Evolutionary conservation across 2,888 invertebrate genomes (phyloP), one percentile per base, ranked within the genome.

Genomic region (Tenthredo livida): DNA sequence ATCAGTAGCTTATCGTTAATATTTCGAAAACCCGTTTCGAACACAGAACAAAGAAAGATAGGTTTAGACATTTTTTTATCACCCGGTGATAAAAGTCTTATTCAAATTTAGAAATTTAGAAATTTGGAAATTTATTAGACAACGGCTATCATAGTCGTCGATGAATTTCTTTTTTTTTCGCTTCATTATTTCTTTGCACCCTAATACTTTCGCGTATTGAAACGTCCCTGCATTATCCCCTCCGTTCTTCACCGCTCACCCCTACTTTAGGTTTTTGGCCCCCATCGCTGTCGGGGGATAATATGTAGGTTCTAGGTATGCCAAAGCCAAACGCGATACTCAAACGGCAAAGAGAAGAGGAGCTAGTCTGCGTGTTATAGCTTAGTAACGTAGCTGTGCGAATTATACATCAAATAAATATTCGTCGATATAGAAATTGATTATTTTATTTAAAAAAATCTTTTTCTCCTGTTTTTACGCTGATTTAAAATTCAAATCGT

Each of bases 251-350:
- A 1, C 17, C 9, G 50, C 2, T 40, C 61, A 40, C 80, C 80
- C 80, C 80, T 80, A 80, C 80, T 61, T 80, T 80, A 15, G 58
- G 61, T 50, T 80, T 80, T 37, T 43, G 80, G 37, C 37, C 78
- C 58, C 80, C 61, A 58, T 61, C 25, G 61, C 12, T 12, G 50
- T 10, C 17, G 67, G 67, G 67, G 33, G 10, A 61, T 61, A 33
- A 61, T 61, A 33, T n/a, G n/a, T 33, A 33, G 25, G 67, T 29
- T 67, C 33, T 67, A 67, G 67, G 67, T 47, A 73, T 73, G n/a
- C n/a, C n/a, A n/a, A 29, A 2, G 73, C 43, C 73, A 47, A 73
- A 73, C 47, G 73, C 21, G 47, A 70, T 3, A 9, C 47, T 33
- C 7, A 73, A 73, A 40, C 73, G 9, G 21, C 47, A 10, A 43